Conservation (phyloP, 1,140 invertebrate species). For the Paracyclopina nana region DNA sequence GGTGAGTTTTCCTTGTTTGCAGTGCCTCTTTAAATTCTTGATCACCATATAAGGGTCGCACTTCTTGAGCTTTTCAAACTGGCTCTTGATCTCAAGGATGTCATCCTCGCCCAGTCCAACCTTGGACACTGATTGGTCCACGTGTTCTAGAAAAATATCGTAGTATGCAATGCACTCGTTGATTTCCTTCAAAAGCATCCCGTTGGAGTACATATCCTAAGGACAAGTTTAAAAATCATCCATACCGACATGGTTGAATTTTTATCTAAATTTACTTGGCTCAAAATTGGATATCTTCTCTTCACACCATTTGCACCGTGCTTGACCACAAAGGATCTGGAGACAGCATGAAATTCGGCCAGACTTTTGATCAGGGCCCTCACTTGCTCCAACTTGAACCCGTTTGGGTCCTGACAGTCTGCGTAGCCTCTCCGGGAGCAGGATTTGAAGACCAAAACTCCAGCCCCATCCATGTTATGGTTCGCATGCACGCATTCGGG, state of each 20-base stretch:
- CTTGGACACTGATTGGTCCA: too few relatives aligned
- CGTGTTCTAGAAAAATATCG: not conserved
- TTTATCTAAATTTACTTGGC: too few relatives aligned
- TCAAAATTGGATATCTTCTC: not conserved
- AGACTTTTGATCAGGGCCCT: not conserved
- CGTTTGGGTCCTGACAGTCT: not conserved
- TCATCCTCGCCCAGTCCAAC: too few relatives aligned
- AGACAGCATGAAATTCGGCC: not conserved
- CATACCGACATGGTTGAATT: too few relatives aligned
- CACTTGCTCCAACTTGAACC: not conserved
- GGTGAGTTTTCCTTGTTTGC: not conserved
- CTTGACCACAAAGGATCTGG: not conserved
- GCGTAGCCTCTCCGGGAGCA: not conserved
- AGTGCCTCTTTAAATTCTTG: not conserved
- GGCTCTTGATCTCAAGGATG: not conserved
- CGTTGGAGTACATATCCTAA: not conserved
- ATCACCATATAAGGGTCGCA: not conserved
- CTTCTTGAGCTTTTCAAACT: not conserved
- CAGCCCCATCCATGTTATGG: conserved; percentile 8
- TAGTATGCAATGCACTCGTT: not conserved
- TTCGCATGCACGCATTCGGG: conserved; percentile 3
- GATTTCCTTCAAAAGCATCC: not conserved
- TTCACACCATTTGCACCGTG: not conserved
- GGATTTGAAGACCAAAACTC: conserved; percentile 8
- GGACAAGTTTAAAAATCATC: too few relatives aligned